Conservation (phyloP, 2,113 vertebrate genomes). For the Leiothrix lutea region DNA sequence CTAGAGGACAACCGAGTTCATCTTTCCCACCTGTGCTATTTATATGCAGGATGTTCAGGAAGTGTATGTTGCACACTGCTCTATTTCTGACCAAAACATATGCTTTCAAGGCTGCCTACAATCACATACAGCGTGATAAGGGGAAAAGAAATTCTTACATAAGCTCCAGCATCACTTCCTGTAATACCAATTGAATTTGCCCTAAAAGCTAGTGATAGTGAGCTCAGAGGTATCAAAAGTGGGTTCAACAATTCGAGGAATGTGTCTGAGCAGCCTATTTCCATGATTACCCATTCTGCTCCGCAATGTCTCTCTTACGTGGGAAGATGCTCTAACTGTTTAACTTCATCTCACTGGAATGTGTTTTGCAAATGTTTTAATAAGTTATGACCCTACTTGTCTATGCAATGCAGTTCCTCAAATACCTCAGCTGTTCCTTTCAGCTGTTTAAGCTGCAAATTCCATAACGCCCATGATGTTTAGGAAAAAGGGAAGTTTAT, state of each 20-base stretch:
- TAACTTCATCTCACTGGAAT: constrained; percentile 41
- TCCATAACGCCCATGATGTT: background rate
- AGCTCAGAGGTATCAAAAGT: background rate
- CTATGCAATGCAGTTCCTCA: constrained; percentile 49
- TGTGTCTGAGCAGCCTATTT: background rate
- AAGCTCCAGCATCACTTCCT: background rate
- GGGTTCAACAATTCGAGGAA: background rate
- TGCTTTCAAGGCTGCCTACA: background rate
- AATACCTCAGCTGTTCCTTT: constrained; percentile 12
- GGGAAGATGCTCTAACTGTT: constrained; percentile 6
- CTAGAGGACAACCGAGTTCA: background rate
- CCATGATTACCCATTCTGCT: background rate
- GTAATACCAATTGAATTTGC: background rate
- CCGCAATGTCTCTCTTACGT: background rate
- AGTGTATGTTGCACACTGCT: background rate
- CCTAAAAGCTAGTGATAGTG: background rate
- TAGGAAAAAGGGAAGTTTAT: constrained; percentile 58
- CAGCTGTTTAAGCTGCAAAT: constrained; percentile 46
- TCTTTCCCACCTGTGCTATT: background rate
- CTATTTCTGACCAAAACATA: constrained; percentile 10
- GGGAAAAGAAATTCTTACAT: background rate
- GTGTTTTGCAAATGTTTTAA: constrained; percentile 50
- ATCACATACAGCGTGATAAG: background rate
- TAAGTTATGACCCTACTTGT: constrained; percentile 61
- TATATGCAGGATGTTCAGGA: background rate